phyloP scores from a whole-genome alignment of 2,888 invertebrate genomes.

The Alcis repandata region DNA sequence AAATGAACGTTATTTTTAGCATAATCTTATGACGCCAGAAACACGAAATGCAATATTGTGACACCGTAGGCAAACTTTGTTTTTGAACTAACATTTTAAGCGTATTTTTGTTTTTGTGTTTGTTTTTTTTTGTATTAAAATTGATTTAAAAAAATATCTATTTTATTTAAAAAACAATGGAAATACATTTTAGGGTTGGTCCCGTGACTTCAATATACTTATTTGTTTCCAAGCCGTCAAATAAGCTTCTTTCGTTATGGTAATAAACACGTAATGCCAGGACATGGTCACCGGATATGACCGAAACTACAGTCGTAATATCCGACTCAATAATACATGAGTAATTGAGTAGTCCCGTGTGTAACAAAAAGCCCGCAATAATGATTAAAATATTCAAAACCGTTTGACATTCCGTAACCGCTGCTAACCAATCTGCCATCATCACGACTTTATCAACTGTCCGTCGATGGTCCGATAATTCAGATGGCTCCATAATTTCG shows the following conservation, averaged over 20 bases:
- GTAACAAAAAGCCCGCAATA: background rate
- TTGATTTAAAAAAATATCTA: too few species aligned
- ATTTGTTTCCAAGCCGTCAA: too few species aligned
- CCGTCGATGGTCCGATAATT: slow-evolving; percentile 21
- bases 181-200: too few species aligned
- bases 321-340: too few species aligned
- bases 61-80: background rate
- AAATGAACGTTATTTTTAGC: slow-evolving; percentile 28
- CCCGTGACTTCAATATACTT: too few species aligned
- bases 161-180: too few species aligned
- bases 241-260: too few species aligned
- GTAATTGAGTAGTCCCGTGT: too few species aligned
- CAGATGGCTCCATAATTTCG: slow-evolving; percentile 2
- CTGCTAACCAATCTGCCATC: slow-evolving; percentile 3
- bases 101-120: background rate
- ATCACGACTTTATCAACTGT: slow-evolving; percentile 16
- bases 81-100: background rate
- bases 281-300: too few species aligned
- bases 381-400: background rate
- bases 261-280: too few species aligned
- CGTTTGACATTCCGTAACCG: slow-evolving; percentile 15
- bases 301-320: too few species aligned
- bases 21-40: slow-evolving; percentile 19
- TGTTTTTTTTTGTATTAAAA: too few species aligned
- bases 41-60: slow-evolving; percentile 19